These are phyloP conservation scores for Climacteris rufus DNA, from an alignment of 2,113 vertebrate species.

Conservation along the genomic window DNA sequence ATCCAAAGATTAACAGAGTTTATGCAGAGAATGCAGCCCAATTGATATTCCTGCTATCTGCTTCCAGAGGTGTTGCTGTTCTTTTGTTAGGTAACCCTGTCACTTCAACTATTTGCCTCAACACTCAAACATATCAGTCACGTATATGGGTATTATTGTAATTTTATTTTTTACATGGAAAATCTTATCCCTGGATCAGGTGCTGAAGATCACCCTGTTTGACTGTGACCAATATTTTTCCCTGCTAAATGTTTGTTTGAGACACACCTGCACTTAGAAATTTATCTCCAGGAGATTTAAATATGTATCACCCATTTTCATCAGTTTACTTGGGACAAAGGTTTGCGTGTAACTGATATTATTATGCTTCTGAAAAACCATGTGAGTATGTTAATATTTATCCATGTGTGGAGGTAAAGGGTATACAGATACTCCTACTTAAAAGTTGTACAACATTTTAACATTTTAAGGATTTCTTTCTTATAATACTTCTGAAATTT, in stretches of 20 bases:
- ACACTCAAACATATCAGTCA: not conserved
- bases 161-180: not conserved
- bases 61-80: not conserved
- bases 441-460: not conserved
- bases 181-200: not conserved
- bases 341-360: not conserved
- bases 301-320: not conserved
- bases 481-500: not conserved
- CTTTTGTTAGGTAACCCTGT: not conserved
- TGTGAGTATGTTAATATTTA: not conserved
- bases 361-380: not conserved
- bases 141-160: not conserved
- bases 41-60: not conserved
- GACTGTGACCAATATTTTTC: not conserved
- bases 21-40: not conserved
- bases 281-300: not conserved
- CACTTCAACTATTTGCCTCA: not conserved
- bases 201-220: not conserved
- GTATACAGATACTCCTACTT: not conserved
- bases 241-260: not conserved
- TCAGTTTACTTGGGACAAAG: constrained; percentile 26
- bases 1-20: not conserved
- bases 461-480: not conserved
- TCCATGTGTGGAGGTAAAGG: not conserved
- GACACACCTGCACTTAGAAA: constrained; percentile 18